Evolutionary conservation across 2,113 vertebrate species (phyloP), one percentile per base, ranked within the genome.

Genomic region (Myocastor coypus): DNA sequence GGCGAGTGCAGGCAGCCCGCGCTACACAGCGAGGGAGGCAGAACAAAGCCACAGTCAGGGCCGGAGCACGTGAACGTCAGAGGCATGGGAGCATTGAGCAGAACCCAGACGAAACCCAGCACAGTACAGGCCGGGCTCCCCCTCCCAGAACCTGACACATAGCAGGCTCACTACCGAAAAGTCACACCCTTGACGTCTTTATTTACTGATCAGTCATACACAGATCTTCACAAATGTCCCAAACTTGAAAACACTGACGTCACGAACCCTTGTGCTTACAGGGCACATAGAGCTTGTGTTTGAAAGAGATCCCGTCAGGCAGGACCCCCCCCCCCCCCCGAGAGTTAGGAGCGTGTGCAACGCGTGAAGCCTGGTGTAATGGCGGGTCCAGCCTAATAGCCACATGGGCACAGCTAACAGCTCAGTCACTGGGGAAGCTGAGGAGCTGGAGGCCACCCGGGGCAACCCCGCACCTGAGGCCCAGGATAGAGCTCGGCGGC

Each of bases 1-100:
- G 28, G 61, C 22, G 61, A 64, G 61, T 30, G 11, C 61, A 64
- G 61, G 10, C 61, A 64, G 61, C 61, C 26, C 30, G 26, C 14
- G 14, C 66, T 17, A 19, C 66, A 17, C n/a, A n/a, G 34, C n/a
- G 34, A 69, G 66, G n/a, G 34, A 69, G 46, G 8, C 5, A 7
- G 34, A 68, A 7, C 16, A n/a, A 19, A 17, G 66, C n/a, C 7
- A 1, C 30, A n/a, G 22, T 64, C 2, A 2, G 37, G n/a, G 37
- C 7, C 6, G 22, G 13, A 10, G 19, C 5, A 1, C 17, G 0
- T 3, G 82, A 3, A 10, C 5, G 0, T 24, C 57, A 59, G n/a
- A 37, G 69, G 19, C 9, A n/a, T 22, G 55, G 34, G 7, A 6
- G 55, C 7, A 7, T n/a, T 5, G 34, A 14, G 1, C 1, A 37